Base-by-base conservation (phyloP, 2,113 vertebrate species). In the Podiceps cristatus region DNA sequence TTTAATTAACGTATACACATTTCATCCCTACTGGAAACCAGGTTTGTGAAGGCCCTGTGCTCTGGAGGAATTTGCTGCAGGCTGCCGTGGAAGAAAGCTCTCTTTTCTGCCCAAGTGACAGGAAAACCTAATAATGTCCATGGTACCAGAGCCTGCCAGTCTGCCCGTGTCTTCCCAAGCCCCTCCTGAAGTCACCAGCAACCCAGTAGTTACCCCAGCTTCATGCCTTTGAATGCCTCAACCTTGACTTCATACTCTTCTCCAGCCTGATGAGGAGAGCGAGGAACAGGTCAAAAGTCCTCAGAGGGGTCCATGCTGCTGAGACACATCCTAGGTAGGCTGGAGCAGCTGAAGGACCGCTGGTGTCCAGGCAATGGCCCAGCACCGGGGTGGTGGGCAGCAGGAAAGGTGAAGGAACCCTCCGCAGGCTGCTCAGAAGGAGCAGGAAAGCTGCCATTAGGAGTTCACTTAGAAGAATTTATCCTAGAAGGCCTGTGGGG, bases 321-420 rank as follows among this genome's bases (percentile, higher is more conserved):
- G 47, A 84, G n/a, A 13, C 5, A 3, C 0, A 0, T 31, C 29
- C 59, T 17, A 1, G 0, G 0, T 13, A 18, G 20, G 58, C 40
- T 58, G 50, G 11, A 35, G n/a, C 44, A n/a, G 29, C 29, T n/a
- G 53, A 71, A 64, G 40, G 27, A 69, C 25, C 16, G 11, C 15
- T 53, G 50, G 31, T 12, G 1, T 18, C 62, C 37, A 47, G 50
- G 25, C 27, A 72, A 7, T 13, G 31, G 60, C 25, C 45, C n/a
- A 45, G 60, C 8, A 1, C 14, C 0, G 1, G 20, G 7, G 16
- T 35, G 56, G 42, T 29, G 40, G 40, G 47, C 66, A 9, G 7
- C 0, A 4, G 52, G 24, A 91, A 44, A 71, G 35, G 40, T 28
- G 22, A 56, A 63, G 56, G 22, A 56, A 6, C 13, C 35, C 28